Evolutionary conservation across 2,888 invertebrate species (phyloP), one percentile per base, ranked within the genome.

Genomic region (Scaptomyza reducta): DNA sequence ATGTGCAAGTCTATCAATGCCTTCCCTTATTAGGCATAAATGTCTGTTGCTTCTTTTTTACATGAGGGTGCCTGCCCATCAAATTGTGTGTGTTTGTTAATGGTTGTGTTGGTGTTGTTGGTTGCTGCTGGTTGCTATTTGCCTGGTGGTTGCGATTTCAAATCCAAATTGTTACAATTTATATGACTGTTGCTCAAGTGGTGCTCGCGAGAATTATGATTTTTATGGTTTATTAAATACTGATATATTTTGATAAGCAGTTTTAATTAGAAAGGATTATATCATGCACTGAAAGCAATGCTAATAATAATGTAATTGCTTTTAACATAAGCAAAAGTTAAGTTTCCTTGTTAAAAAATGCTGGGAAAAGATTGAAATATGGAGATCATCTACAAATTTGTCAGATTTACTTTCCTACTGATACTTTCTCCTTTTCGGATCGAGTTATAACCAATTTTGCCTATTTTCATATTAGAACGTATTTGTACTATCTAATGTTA

Each of bases 1-100:
- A 85, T 86, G 84, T 70, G 60, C 55, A 50, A 70, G 33, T 67
- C 70, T 65, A 16, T 38, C 38, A n/a, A 38, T 58, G 25, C 38
- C 51, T 22, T 33, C 69, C 64, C 69, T 78, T 88, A 88, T 88
- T 84, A 81, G 85, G 71, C 75, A 66, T 79, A 77, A 79, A 67
- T 71, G 58, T 77, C 79, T 88, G 50, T 38, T 38, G 77, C 22
- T 75, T 58, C 14, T 33, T 13, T 13, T 14, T 71, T 45, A 41
- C 38, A 63, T 74, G 59, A 60, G 74, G 88, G 88, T 82, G 88
- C 49, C 31, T 73, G 62, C 65, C 57, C 69, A 64, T 46, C 41
- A 49, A 45, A 33, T 50, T 51, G 81, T 47, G 47, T n/a, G n/a
- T n/a, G n/a, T n/a, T n/a, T 55, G 47, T 62, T 70, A 74, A 57